A percentile compares a stretch with the other conserved stretches of the same genome.
Evolutionary conservation across 2,888 invertebrate species (phyloP).

Genomic region (Chrysolina oricalcia): DNA sequence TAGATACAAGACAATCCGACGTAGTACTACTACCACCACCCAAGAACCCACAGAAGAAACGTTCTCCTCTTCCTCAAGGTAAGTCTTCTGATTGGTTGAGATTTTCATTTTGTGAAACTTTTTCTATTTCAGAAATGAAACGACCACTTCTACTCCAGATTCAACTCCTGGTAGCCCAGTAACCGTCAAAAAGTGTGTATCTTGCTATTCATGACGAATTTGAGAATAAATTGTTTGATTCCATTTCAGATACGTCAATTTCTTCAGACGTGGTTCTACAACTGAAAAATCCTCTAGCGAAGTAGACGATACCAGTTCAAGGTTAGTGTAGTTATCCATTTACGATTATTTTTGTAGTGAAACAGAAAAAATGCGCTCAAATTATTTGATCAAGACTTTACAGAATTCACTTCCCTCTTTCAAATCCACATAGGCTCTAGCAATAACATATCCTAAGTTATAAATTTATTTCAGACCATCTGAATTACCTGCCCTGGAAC

Average conservation of each 20-base stretch:
- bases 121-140: slow-evolving; percentile 35
- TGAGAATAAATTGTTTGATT: neutral
- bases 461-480: slow-evolving; percentile 10
- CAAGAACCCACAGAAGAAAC: slow-evolving; percentile 31
- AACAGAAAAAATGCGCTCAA: too few relatives aligned
- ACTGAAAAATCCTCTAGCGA: slow-evolving; percentile 33
- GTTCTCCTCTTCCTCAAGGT: neutral
- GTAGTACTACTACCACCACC: slow-evolving; percentile 53
- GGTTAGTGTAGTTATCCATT: slow-evolving; percentile 27
- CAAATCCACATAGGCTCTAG: neutral
- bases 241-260: slow-evolving; percentile 47
- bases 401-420: neutral
- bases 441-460: neutral
- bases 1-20: slow-evolving; percentile 56
- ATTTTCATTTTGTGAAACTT: neutral
- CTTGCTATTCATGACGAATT: neutral
- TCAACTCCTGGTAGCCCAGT: slow-evolving; percentile 22
- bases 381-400: too few relatives aligned
- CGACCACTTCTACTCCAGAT: slow-evolving; percentile 29
- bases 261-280: slow-evolving; percentile 49
- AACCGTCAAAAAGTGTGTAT: slow-evolving; percentile 29
- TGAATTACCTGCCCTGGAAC: slow-evolving; percentile 23
- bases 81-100: neutral
- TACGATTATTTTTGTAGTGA: neutral
- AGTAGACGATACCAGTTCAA: slow-evolving; percentile 10